These are phyloP conservation scores for Odontamblyopus rebecca DNA, from an alignment of 2,797 vertebrate species.

Conservation along the genomic window DNA sequence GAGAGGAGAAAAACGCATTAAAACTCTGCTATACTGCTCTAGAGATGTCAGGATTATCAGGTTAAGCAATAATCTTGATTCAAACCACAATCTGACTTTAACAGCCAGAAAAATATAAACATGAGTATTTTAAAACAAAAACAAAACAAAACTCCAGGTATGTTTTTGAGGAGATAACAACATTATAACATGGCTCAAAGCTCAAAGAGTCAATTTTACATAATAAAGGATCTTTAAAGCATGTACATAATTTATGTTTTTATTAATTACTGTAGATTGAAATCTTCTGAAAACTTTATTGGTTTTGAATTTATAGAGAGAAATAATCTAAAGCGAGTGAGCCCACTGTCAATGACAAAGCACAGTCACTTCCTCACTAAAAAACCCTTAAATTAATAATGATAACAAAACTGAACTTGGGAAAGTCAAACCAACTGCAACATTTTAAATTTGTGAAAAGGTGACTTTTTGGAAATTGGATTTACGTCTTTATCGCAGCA, in stretches of 20 bases:
- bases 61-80: too few species aligned
- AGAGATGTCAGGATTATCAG: too few species aligned
- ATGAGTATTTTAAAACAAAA: too few species aligned
- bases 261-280: not conserved
- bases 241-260: too few species aligned
- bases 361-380: not conserved
- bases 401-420: conserved; percentile 14
- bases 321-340: not conserved
- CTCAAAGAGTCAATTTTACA: too few species aligned
- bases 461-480: conserved; percentile 30
- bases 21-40: not conserved
- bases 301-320: not conserved
- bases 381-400: not conserved
- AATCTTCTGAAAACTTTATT: not conserved
- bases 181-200: too few species aligned
- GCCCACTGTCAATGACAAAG: not conserved
- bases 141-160: too few species aligned
- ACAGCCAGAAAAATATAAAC: too few species aligned
- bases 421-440: conserved; percentile 37
- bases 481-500: conserved; percentile 42
- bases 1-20: not conserved
- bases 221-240: too few species aligned
- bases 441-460: conserved; percentile 26
- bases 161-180: too few species aligned
- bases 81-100: too few species aligned